Evolutionary conservation across 2,113 vertebrate genomes (phyloP).

Genomic region (Sceloporus tristichus): DNA sequence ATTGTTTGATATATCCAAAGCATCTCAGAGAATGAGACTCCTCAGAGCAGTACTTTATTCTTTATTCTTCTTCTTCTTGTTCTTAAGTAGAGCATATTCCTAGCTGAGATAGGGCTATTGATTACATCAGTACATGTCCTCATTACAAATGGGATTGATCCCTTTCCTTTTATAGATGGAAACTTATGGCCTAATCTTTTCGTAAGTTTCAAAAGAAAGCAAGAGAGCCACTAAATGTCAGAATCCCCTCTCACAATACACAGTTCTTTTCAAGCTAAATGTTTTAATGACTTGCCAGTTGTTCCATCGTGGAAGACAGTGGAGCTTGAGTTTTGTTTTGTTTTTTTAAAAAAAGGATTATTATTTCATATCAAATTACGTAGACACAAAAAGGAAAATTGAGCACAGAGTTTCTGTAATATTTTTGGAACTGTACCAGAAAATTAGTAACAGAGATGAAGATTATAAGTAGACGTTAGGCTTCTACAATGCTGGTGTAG

Average conservation of each 20-base stretch:
- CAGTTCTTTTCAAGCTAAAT: not conserved
- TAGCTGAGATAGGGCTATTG: not conserved
- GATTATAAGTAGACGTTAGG: not conserved
- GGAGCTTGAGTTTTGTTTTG: not conserved
- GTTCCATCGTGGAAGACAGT: not conserved
- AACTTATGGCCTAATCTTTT: not conserved
- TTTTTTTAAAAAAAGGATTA: not conserved
- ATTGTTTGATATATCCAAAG: not conserved
- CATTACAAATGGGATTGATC: slow-evolving; percentile 23
- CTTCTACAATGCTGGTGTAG: not conserved
- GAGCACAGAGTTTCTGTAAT: not conserved
- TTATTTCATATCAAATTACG: slow-evolving; percentile 14
- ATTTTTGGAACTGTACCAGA: not conserved
- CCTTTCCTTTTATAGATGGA: slow-evolving; percentile 15
- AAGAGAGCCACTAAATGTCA: not conserved
- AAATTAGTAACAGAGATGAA: slow-evolving; percentile 38
- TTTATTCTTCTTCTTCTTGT: not conserved
- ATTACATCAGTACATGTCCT: not conserved
- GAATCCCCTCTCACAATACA: not conserved
- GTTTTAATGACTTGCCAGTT: not conserved
- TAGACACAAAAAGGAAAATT: not conserved
- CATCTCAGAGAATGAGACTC: not conserved
- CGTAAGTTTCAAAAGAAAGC: not conserved
- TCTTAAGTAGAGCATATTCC: slow-evolving; percentile 21
- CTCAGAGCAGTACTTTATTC: not conserved